phyloP scores from a whole-genome alignment of 2,113 vertebrate genomes.

The Gambusia affinis region DNA sequence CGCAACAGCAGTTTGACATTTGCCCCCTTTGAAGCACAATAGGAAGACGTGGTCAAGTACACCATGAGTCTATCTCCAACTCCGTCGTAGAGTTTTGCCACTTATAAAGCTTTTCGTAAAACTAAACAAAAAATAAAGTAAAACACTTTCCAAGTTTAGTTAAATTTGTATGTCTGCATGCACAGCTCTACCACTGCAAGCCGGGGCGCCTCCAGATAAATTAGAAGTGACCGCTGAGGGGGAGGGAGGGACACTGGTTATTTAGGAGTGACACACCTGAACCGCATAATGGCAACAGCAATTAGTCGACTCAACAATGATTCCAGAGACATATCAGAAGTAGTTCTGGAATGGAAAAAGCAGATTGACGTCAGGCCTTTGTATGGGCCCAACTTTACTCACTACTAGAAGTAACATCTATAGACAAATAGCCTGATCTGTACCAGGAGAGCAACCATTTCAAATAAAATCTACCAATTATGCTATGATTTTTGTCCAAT shows the following conservation, averaged over 20 bases:
- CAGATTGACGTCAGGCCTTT: neutral
- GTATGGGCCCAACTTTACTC: neutral
- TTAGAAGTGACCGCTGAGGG: neutral
- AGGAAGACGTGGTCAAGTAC: slow-evolving; percentile 60
- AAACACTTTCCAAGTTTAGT: neutral
- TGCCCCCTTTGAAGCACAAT: slow-evolving; percentile 61
- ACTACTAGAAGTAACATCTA: neutral
- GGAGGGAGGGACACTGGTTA: neutral
- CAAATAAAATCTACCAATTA: no score
- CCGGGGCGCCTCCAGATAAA: neutral
- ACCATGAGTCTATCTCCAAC: slow-evolving; percentile 2
- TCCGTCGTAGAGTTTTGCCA: neutral
- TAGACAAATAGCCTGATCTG: neutral
- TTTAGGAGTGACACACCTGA: neutral
- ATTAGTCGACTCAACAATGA: neutral
- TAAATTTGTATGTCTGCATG: neutral
- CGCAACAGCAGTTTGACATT: slow-evolving; percentile 63
- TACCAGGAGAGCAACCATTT: neutral
- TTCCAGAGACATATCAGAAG: neutral
- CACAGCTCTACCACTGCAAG: neutral
- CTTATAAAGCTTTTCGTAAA: neutral
- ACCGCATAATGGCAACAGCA: neutral
- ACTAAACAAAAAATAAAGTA: neutral
- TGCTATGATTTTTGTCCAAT: no score
- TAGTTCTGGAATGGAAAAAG: neutral